Percentiles rank a stretch among this genome's conserved stretches.
Conservation (phyloP, 2,888 invertebrate species). For the Ennomos quercinarius region DNA sequence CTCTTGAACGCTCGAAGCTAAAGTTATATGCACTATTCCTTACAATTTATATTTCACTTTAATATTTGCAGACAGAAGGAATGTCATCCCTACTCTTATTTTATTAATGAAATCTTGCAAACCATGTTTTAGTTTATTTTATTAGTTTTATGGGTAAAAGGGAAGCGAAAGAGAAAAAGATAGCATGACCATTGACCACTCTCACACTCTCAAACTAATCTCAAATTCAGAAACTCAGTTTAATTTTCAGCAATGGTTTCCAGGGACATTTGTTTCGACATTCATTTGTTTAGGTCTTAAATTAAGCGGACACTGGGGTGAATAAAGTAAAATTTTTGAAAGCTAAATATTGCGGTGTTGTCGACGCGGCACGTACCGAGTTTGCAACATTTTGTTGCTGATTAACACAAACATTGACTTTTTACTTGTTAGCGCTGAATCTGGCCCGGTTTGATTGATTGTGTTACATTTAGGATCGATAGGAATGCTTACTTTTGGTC, state of each 20-base stretch:
- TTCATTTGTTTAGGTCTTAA: slow-evolving; percentile 43
- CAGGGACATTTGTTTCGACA: slow-evolving; percentile 27
- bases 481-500: background rate
- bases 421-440: slow-evolving; percentile 37
- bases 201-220: too few species aligned
- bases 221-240: too few species aligned
- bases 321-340: slow-evolving; percentile 6
- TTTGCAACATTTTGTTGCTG: slow-evolving; percentile 36
- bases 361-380: slow-evolving; percentile 32
- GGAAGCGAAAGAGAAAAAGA: too few species aligned
- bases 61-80: too few species aligned
- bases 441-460: slow-evolving; percentile 35
- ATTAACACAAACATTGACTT: slow-evolving; percentile 45
- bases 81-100: too few species aligned
- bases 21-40: slow-evolving; percentile 3
- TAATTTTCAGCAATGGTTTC: too few species aligned
- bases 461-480: slow-evolving; percentile 21
- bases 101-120: too few species aligned
- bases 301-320: slow-evolving; percentile 12
- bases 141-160: too few species aligned
- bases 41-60: slow-evolving; percentile 20
- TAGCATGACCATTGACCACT: too few species aligned
- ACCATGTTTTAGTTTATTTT: too few species aligned
- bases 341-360: slow-evolving; percentile 19
- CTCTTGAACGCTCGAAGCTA: slow-evolving; percentile 12